Percentiles rank a stretch among this genome's conserved stretches.
These are phyloP conservation scores for Papilio demoleus DNA, from an alignment of 2,888 invertebrate genomes.

Conservation along the genomic window DNA sequence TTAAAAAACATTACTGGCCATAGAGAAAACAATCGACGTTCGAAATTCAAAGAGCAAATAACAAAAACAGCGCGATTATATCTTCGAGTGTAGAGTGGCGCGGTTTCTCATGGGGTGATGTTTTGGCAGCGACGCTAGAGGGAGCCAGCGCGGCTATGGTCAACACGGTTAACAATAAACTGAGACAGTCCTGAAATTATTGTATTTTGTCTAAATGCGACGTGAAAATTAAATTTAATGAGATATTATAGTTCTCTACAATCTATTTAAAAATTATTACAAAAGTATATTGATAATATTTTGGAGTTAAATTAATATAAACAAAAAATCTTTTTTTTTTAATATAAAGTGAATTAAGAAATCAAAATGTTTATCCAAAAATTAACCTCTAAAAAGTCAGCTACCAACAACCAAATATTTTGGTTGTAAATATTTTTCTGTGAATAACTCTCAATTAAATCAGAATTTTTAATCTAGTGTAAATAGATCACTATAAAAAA, in stretches of 20 bases:
- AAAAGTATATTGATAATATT: too few relatives aligned
- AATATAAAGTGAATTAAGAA: too few relatives aligned
- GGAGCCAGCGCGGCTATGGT: constrained; percentile 55
- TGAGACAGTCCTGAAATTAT: constrained; percentile 20
- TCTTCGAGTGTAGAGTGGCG: constrained; percentile 73
- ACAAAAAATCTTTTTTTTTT: too few relatives aligned
- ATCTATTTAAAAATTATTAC: too few relatives aligned
- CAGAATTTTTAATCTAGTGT: neutral
- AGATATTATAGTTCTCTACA: too few relatives aligned
- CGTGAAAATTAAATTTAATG: too few relatives aligned
- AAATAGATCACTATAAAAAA: too few relatives aligned
- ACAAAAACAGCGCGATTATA: constrained; percentile 80
- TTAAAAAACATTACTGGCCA: constrained; percentile 64
- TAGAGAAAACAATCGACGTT: constrained; percentile 70
- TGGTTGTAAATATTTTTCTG: too few relatives aligned
- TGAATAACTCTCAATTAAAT: neutral
- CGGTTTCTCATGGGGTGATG: constrained; percentile 81
- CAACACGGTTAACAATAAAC: constrained; percentile 14
- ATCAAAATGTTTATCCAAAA: too few relatives aligned
- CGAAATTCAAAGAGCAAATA: constrained; percentile 67
- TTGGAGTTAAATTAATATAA: too few relatives aligned
- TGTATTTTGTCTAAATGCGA: neutral
- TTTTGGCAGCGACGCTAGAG: constrained; percentile 78
- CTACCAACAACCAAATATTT: too few relatives aligned
- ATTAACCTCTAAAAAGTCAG: too few relatives aligned